phyloP scores from a whole-genome alignment of 2,888 invertebrate species.

The Dione juno region DNA sequence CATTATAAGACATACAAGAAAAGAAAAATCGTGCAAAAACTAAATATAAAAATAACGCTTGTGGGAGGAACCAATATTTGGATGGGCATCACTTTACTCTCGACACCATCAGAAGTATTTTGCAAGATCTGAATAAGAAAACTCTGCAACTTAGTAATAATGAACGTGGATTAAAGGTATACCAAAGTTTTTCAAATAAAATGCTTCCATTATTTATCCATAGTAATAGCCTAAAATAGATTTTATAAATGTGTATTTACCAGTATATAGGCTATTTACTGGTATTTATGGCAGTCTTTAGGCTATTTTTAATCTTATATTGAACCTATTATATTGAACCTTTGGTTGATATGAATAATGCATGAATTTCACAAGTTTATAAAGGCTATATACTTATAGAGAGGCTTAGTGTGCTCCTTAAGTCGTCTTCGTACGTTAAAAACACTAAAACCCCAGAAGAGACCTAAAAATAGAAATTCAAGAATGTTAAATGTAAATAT shows the following conservation, averaged over 20 bases:
- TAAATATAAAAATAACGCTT: no score
- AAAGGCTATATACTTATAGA: slow-evolving; percentile 21
- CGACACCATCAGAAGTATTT: no score
- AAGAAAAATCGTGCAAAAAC: no score
- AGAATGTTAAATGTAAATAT: not conserved
- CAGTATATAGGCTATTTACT: slow-evolving; percentile 4
- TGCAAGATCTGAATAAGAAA: no score
- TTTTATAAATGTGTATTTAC: slow-evolving; percentile 9
- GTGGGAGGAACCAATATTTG: no score
- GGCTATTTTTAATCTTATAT: slow-evolving; percentile 21
- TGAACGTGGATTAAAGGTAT: no score
- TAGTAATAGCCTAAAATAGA: not conserved
- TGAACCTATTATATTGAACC: no score
- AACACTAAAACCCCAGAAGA: not conserved
- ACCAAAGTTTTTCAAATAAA: no score
- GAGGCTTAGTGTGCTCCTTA: slow-evolving; percentile 19
- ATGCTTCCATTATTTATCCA: not conserved
- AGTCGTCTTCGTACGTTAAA: slow-evolving; percentile 7
- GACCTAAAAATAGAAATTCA: slow-evolving; percentile 12
- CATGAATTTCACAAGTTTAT: slow-evolving; percentile 23
- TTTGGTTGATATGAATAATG: slow-evolving; percentile 21
- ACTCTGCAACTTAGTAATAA: not conserved
- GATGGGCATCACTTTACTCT: no score
- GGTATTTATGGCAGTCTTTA: no score
- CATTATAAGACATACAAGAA: no score